These are phyloP conservation scores for Pogonomyrmex barbatus DNA, from an alignment of 1,140 invertebrate species.

Conservation along the genomic window DNA sequence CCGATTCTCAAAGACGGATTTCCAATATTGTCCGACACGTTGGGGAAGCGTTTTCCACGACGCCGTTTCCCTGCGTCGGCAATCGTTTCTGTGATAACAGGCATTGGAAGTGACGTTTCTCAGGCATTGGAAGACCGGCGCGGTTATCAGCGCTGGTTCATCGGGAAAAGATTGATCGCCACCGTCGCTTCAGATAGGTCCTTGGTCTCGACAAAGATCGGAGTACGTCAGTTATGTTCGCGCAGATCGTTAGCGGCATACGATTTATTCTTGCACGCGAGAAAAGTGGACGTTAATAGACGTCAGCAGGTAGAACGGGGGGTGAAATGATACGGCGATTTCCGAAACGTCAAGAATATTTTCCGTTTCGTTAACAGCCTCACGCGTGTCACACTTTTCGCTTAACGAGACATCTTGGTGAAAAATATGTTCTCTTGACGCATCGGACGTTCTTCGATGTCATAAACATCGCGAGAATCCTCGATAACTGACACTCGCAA, in stretches of 20 bases:
- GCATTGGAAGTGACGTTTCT: constrained; percentile 7
- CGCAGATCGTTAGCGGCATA: background rate
- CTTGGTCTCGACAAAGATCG: background rate
- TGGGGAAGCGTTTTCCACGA: background rate
- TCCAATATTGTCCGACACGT: background rate
- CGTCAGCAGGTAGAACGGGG: background rate
- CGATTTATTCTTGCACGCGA: background rate
- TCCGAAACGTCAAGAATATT: background rate
- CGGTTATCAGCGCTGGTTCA: background rate
- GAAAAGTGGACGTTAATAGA: constrained; percentile 11
- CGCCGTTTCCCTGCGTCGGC: background rate
- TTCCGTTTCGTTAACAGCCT: background rate
- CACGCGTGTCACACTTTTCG: background rate
- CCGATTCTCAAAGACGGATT: background rate
- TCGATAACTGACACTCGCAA: background rate
- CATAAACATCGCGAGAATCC: background rate
- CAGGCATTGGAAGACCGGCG: background rate
- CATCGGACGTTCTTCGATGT: background rate
- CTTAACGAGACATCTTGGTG: background rate
- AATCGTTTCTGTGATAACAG: constrained; percentile 8
- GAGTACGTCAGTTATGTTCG: too few relatives aligned
- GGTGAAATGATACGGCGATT: background rate
- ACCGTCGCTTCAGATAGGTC: background rate
- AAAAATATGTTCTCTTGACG: background rate
- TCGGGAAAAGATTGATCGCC: background rate